Base-by-base conservation (phyloP, 2,797 vertebrate genomes). In the Falco columbarius region DNA sequence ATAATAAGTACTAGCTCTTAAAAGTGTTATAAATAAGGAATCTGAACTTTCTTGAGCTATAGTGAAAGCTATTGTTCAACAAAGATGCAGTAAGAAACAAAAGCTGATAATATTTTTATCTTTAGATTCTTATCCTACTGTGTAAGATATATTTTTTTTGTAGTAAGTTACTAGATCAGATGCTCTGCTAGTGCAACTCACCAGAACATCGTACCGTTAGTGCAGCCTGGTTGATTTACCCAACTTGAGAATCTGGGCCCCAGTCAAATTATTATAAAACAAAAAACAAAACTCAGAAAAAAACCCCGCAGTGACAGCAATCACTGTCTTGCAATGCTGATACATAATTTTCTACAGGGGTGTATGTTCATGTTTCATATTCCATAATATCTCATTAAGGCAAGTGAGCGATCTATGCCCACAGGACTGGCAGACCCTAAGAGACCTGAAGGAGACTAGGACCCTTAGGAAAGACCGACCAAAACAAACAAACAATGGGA, bases 11-110 rank as follows among this genome's bases (percentile, higher is more conserved):
- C 70, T 32, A 93, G 26, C 19, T 74, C 47, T 63, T 82, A 36
- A 58, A 86, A 76, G 5, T 76, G 65, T 67, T 81, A 56, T 76
- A 81, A 94, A 73, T 84, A 86, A 86, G 32, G 56, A 86, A 82
- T 63, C 56, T 49, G 59, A 80, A 89, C 67, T 74, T 40, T 84
- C 74, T 82, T 65, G 40, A 82, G 38, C 86, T 93, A 58, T 47
- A 76, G 49, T 56, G 63, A 92, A 92, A 92, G 29, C 23, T 89
- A 15, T 82, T 95, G 59, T 92, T 92, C 46, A 23, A 51, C 47
- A 89, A 66, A 86, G 62, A 80, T 51, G 52, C 44, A 80, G 27
- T 80, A 90, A 87, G 61, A 74, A 89, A 80, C n/a, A 93, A 94
- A 82, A 55, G 23, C 14, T n/a, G 74, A 89, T 93, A 85, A 93